Evolutionary conservation across 1,140 invertebrate species (phyloP), one percentile per base, ranked within the genome.

Genomic region (Protaetia brevitarsis): DNA sequence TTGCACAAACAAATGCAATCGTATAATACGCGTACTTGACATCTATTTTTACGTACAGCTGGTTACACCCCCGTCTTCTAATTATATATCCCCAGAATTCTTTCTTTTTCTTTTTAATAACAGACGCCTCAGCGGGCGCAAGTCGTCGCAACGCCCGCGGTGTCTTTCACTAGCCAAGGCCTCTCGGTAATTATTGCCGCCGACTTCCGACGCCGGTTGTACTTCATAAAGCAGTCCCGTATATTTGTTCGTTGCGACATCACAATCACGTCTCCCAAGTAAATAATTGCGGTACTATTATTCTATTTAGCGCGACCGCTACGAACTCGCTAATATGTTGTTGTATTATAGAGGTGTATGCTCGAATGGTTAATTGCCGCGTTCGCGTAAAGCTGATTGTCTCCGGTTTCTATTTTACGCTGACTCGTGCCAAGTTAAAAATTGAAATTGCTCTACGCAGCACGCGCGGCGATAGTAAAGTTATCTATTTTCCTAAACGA

Each of bases 231-330:
- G 8, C 41, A 19, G 7, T 16, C 19, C 1, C n/a, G n/a, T n/a
- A n/a, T n/a, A n/a, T n/a, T n/a, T n/a, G 19, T 51, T 51, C 11
- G 26, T 51, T 51, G 19, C 41, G 41, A 51, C n/a, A n/a, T n/a
- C 41, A 51, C 41, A 23, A 19, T 21, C 19, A 23, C n/a, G 19
- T 23, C 41, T 51, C 16, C 26, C 41, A 51, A 51, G 41, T 51
- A 51, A 51, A 51, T 51, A 51, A 51, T 51, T 51, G 41, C 41
- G 41, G 6, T 51, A n/a, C n/a, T n/a, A 51, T 51, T 51, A 51
- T 51, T 26, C n/a, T 51, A 51, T 51, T 51, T 51, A 51, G 11
- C 21, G 41, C 13, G 41, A n/a, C n/a, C n/a, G n/a, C n/a, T n/a
- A n/a, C n/a, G n/a, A n/a, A n/a, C n/a, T n/a, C n/a, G n/a, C n/a